Evolutionary conservation across 2,113 vertebrate species (phyloP), one percentile per base, ranked within the genome.

Genomic region (Cavia porcellus): DNA sequence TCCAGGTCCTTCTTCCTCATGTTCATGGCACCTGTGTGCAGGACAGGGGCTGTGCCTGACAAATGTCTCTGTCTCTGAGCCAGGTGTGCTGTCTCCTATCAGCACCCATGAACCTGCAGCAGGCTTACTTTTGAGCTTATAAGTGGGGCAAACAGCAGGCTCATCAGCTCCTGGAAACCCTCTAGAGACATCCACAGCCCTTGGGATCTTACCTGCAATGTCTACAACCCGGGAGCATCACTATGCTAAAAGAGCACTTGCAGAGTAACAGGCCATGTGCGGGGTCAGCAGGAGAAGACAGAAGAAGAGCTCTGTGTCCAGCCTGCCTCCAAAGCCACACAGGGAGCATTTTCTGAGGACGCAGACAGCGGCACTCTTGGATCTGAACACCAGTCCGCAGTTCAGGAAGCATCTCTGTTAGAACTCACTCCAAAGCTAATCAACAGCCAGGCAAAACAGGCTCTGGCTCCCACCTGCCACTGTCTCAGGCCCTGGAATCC

Each of bases 291-390:
- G 75, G 12, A n/a, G 24, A 35, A 25, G 45, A 38, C 42, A 42
- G 5, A n/a, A 8, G 28, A 45, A 81, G 52, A 57, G 9, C 30
- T 70, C 38, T 38, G 22, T 15, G 30, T 17, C n/a, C 38, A 12
- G 7, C 0, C 3, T 0, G 38, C 35, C 24, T 80, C n/a, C 3
- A 5, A 7, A 7, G 3, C 62, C n/a, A 89, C n/a, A 57, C 9
- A 1, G 11, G 25, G 28, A 11, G n/a, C 22, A 52, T 35, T 42
- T n/a, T 0, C 70, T 75, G 62, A 17, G 4, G 5, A 79, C 1
- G 45, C 0, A 0, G 50, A 30, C 22, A 24, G n/a, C 30, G 13
- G 47, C 30, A 32, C n/a, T 87, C 28, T 17, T 24, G 1, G 19
- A 30, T n/a, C 32, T 2, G 2, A 86, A 70, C 24, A 81, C 47